Evolutionary conservation across 2,797 vertebrate species (phyloP).

Genomic region (Gymnopithys bicolor): DNA sequence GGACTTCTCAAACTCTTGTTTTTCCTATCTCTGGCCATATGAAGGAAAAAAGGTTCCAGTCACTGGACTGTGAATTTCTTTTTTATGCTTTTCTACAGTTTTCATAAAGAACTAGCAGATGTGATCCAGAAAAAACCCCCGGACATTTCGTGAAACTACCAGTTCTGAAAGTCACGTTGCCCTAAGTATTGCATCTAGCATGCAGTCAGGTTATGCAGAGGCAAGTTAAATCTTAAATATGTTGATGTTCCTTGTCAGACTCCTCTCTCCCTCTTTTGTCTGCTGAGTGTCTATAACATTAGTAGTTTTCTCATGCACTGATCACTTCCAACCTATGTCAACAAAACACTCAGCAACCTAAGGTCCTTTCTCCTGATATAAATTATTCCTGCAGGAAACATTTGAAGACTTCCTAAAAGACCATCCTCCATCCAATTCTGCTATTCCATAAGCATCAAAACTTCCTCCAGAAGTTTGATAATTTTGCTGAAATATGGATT

Average conservation of each 20-base stretch:
- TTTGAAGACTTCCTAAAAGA: not conserved
- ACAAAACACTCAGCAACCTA: not conserved
- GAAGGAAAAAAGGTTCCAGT: not conserved
- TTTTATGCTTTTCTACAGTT: not conserved
- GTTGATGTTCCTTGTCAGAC: not conserved
- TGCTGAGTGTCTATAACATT: not conserved
- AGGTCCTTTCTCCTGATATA: not conserved
- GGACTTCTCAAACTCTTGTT: not conserved
- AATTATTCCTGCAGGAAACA: not conserved
- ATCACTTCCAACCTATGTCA: not conserved
- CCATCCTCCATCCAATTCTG: not conserved
- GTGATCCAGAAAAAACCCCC: accelerated
- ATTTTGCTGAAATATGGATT: not conserved
- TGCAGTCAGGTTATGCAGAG: not conserved
- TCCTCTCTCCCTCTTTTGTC: not conserved
- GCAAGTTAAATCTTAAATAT: not conserved
- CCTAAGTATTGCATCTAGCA: not conserved
- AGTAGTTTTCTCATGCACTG: not conserved
- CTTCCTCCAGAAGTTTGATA: not conserved
- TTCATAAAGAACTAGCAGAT: not conserved
- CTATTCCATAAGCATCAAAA: not conserved
- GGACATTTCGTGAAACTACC: not conserved
- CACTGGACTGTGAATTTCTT: not conserved
- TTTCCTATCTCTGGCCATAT: not conserved
- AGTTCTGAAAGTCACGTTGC: not conserved